Percentiles rank a stretch among this genome's conserved stretches.
Conservation (phyloP, 2,113 vertebrate genomes). For the Gymnocephalus cernua region DNA sequence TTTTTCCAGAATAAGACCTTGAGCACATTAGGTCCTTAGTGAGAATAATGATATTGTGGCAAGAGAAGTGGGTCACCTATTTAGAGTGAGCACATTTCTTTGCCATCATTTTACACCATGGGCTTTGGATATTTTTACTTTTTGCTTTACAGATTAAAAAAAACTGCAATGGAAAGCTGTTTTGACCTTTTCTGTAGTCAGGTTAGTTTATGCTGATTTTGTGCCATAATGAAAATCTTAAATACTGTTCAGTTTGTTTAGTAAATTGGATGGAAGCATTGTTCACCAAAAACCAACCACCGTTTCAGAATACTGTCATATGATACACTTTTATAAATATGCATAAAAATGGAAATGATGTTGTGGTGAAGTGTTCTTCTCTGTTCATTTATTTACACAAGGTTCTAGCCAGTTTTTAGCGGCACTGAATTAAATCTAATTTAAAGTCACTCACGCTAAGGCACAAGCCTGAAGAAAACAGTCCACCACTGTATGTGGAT, state of each 20-base stretch:
- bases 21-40: slow-evolving; percentile 20
- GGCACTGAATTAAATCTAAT: slow-evolving; percentile 20
- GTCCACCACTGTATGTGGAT: slow-evolving; percentile 21
- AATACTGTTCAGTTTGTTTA: slow-evolving; percentile 1
- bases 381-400: slow-evolving; percentile 54
- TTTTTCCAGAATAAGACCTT: slow-evolving; percentile 34
- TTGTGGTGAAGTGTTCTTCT: neutral
- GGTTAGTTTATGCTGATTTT: slow-evolving; percentile 2
- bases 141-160: neutral
- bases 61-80: slow-evolving; percentile 56
- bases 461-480: slow-evolving; percentile 39
- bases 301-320: slow-evolving; percentile 15
- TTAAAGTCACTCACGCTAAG: neutral
- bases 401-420: slow-evolving; percentile 13
- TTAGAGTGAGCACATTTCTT: slow-evolving; percentile 11
- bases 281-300: slow-evolving; percentile 8
- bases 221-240: slow-evolving; percentile 2
- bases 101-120: slow-evolving; percentile 44
- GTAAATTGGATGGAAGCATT: neutral
- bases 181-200: neutral
- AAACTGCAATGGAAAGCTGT: neutral
- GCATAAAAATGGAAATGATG: slow-evolving; percentile 26
- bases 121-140: slow-evolving; percentile 31
- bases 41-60: slow-evolving; percentile 46
- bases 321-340: slow-evolving; percentile 46